A percentile compares a stretch with the other conserved stretches of the same genome.
Conservation (phyloP, 37 sponge, comb jelly and placozoan species). For the Halisarca cf. caerulea region DNA sequence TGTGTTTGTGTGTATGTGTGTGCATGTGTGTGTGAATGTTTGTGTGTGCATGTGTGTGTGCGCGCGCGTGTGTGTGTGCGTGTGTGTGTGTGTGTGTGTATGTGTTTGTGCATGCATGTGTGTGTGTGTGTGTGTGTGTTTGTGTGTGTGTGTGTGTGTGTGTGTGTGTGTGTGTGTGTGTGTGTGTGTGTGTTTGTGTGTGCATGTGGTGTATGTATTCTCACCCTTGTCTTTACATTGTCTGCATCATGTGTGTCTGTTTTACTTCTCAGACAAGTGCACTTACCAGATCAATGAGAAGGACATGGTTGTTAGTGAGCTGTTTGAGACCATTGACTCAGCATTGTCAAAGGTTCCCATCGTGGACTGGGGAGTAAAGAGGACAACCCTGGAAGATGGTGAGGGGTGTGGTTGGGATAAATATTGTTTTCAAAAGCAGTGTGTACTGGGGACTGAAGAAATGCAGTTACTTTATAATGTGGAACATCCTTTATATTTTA, state of each 20-base stretch:
- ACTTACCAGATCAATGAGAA: conserved; percentile 60
- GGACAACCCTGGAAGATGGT: conserved; percentile 88
- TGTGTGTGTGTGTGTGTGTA: too few relatives aligned
- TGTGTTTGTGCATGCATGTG: background rate
- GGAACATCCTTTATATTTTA: background rate
- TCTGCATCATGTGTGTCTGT: too few relatives aligned
- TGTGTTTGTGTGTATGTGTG: too few relatives aligned
- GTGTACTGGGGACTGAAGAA: background rate
- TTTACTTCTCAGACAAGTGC: conserved; percentile 49
- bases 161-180: too few relatives aligned
- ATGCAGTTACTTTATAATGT: too few relatives aligned
- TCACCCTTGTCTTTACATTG: too few relatives aligned
- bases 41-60: conserved; percentile 35
- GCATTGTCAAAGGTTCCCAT: conserved; percentile 44
- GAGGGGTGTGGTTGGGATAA: conserved; percentile 1
- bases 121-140: too few relatives aligned
- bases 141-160: too few relatives aligned
- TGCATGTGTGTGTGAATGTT: conserved; percentile 29
- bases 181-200: too few relatives aligned
- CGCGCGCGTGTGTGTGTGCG: too few relatives aligned
- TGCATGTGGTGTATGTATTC: too few relatives aligned
- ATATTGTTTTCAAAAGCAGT: background rate
- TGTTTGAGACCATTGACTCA: conserved; percentile 56
- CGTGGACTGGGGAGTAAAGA: conserved; percentile 83
- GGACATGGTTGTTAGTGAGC: conserved; percentile 68